Conservation (phyloP, 2,797 vertebrate genomes). For the Helicolenus hilgendorfi region DNA sequence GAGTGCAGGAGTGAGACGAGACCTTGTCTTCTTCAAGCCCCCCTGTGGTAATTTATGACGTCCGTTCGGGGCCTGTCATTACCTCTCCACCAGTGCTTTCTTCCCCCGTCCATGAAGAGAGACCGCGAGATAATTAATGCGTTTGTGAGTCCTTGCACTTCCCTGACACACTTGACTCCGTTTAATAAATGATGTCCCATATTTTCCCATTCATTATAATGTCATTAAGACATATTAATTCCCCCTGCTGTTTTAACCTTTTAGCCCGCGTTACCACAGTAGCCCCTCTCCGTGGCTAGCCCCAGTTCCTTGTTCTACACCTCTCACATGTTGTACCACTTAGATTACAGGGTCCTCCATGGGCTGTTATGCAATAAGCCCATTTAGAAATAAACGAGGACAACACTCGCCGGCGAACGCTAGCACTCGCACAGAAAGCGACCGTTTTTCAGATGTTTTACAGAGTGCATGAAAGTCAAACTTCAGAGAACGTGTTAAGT, state of each 20-base stretch:
- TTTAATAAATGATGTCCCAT: constrained; percentile 91
- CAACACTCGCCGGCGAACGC: constrained; percentile 49
- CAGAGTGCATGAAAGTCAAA: constrained; percentile 76
- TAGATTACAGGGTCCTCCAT: constrained; percentile 71
- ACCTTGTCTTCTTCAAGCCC: constrained; percentile 75
- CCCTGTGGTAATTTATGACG: constrained; percentile 85
- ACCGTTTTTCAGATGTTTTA: constrained; percentile 60
- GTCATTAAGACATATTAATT: constrained; percentile 92
- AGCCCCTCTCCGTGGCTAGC: constrained; percentile 66
- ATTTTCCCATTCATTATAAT: constrained; percentile 92
- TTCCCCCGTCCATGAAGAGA: constrained; percentile 71
- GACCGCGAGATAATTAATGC: constrained; percentile 88
- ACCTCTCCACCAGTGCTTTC: constrained; percentile 71
- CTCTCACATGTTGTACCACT: constrained; percentile 72
- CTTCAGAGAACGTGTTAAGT: constrained; percentile 71
- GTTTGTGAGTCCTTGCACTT: constrained; percentile 85
- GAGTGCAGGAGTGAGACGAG: constrained; percentile 74
- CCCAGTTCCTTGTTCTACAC: constrained; percentile 80
- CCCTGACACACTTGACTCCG: constrained; percentile 89
- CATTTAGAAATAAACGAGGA: constrained; percentile 80
- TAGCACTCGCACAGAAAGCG: constrained; percentile 29
- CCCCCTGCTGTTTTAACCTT: constrained; percentile 90
- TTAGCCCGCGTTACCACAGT: constrained; percentile 77
- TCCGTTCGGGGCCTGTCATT: constrained; percentile 84
- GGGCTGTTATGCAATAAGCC: constrained; percentile 74